Conservation (phyloP, 2,113 vertebrate species). For the Barnardius zonarius region DNA sequence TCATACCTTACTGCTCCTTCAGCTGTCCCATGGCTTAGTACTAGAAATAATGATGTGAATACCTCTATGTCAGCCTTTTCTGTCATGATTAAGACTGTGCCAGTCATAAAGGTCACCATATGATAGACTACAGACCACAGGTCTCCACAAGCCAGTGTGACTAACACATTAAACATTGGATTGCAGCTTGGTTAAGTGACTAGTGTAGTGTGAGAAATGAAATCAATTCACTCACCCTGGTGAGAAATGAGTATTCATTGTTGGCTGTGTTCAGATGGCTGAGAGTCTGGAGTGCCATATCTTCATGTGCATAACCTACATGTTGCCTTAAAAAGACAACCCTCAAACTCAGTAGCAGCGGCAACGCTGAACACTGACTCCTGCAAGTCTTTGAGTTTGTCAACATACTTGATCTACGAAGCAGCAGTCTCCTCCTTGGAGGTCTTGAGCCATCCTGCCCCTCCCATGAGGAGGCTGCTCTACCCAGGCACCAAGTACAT, state of each 20-base stretch:
- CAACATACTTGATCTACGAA: background rate
- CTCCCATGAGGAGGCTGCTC: background rate
- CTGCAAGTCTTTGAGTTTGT: background rate
- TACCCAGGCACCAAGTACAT: background rate
- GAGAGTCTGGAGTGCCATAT: background rate
- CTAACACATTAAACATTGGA: background rate
- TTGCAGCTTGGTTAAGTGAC: constrained; percentile 33
- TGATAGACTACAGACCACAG: constrained; percentile 6
- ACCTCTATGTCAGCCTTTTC: background rate
- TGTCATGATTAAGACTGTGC: background rate
- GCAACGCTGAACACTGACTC: background rate
- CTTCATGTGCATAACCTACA: background rate
- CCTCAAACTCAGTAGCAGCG: background rate
- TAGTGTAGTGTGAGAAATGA: constrained; percentile 21
- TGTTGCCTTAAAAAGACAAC: background rate
- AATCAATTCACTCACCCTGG: constrained; percentile 15
- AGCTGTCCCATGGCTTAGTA: background rate
- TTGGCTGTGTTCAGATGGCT: background rate
- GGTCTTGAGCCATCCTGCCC: background rate
- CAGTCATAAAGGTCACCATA: constrained; percentile 33
- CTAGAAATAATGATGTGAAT: constrained; percentile 6
- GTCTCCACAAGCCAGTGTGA: background rate
- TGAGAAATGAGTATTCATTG: constrained; percentile 18
- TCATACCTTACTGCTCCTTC: constrained; percentile 1
- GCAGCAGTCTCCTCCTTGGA: background rate